Conservation (phyloP, 1,140 invertebrate species). For the Antheraea mylitta region DNA sequence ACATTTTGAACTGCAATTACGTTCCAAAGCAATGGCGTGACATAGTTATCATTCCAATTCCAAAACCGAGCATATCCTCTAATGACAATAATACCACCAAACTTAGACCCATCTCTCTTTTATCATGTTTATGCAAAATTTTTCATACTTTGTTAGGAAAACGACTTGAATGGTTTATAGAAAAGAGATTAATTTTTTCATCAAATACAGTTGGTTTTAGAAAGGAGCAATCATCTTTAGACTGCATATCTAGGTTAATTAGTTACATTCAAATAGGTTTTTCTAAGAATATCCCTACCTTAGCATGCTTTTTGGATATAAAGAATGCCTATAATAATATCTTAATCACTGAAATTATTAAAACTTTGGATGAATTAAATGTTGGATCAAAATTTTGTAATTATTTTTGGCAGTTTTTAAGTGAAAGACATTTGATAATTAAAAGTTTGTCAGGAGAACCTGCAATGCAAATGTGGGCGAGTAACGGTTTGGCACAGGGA, state of each 20-base stretch:
- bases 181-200: slow-evolving; percentile 32
- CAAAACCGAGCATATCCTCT: slow-evolving; percentile 7
- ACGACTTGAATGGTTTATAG: slow-evolving; percentile 33
- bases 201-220: slow-evolving; percentile 32
- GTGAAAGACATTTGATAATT: slow-evolving; percentile 29
- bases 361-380: slow-evolving; percentile 25
- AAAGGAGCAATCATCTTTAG: slow-evolving; percentile 28
- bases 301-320: slow-evolving; percentile 36
- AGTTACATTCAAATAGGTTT: slow-evolving; percentile 34
- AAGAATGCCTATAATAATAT: slow-evolving; percentile 39
- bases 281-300: slow-evolving; percentile 28
- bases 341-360: slow-evolving; percentile 17
- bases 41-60: slow-evolving; percentile 22
- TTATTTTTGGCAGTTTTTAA: slow-evolving; percentile 33
- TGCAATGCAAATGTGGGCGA: slow-evolving; percentile 14
- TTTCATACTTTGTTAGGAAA: slow-evolving; percentile 35
- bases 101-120: slow-evolving; percentile 37
- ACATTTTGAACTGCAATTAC: slow-evolving; percentile 9
- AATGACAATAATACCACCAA: neutral
- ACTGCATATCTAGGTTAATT: slow-evolving; percentile 24
- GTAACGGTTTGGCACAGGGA: slow-evolving; percentile 34
- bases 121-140: slow-evolving; percentile 37
- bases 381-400: slow-evolving; percentile 22
- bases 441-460: slow-evolving; percentile 5
- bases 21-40: slow-evolving; percentile 24